These are phyloP conservation scores for Athalia circularis DNA, from an alignment of 2,888 invertebrate genomes.

Conservation along the genomic window DNA sequence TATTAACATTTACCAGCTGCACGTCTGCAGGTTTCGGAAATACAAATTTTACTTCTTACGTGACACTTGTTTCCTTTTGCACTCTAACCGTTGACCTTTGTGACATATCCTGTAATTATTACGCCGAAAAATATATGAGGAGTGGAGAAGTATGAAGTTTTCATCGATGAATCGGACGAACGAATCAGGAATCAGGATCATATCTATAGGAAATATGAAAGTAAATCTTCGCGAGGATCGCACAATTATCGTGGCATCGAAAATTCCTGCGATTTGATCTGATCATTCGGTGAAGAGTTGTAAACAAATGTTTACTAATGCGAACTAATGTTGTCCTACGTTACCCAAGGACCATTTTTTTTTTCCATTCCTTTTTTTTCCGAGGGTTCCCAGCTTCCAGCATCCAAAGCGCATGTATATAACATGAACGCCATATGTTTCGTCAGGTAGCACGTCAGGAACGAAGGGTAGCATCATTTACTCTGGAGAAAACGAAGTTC, in stretches of 20 bases:
- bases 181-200: neutral
- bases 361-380: too few species aligned
- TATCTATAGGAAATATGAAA: constrained; percentile 12
- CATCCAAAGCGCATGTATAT: constrained; percentile 38
- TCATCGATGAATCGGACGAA: neutral
- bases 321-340: constrained; percentile 57
- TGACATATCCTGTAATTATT: neutral
- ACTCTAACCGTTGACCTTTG: constrained; percentile 38
- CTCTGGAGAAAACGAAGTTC: constrained; percentile 50
- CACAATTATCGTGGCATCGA: neutral
- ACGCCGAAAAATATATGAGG: too few species aligned
- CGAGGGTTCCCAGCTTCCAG: too few species aligned
- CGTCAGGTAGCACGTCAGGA: constrained; percentile 50
- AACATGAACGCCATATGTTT: constrained; percentile 52
- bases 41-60: constrained; percentile 38
- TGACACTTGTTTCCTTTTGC: constrained; percentile 5
- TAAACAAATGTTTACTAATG: constrained; percentile 60
- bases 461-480: constrained; percentile 46
- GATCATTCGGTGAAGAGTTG: constrained; percentile 53
- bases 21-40: constrained; percentile 1
- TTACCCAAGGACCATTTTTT: constrained; percentile 57
- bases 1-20: constrained; percentile 62
- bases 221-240: constrained; percentile 34
- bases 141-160: too few species aligned
- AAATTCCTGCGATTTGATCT: constrained; percentile 41